Base-by-base conservation (phyloP, 2,113 vertebrate genomes). In the Passerina amoena region DNA sequence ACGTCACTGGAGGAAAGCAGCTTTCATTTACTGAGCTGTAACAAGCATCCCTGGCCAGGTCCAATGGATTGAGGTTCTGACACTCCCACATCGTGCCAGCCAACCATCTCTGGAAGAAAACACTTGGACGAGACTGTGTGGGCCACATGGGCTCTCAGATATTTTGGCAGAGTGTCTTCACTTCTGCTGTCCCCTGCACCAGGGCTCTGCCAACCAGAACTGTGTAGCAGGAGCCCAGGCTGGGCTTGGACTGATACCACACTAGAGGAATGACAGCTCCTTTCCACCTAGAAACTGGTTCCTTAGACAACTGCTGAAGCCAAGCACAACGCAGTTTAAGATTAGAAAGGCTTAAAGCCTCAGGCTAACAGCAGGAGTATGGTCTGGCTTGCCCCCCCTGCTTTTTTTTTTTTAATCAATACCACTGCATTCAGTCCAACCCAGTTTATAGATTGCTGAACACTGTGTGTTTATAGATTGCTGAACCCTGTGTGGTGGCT, bases 1-100 rank as follows among this genome's bases (percentile, higher is more conserved):
- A 53, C 1, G 11, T 78, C 86, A 95, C 40, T 53, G 47, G 51
- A 83, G 48, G 30, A 95, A 96, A 96, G 92, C 50, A 63, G 92
- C 82, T 92, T 94, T 83, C 33, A 16, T 78, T 38, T 53, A 37
- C 76, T 60, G 63, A 88, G 90, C 75, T 90, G 63, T 64, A 83
- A 54, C n/a, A 63, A 77, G 35, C 56, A 61, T 50, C 14, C 21
- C 35, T 0, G 9, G 64, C 44, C 60, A 68, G 48, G 17, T 38
- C 25, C 30, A 37, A 33, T 0, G 8, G 42, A 73, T 19, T 0
- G 3, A 82, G 66, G 53, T 12, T 35, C 30, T 5, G 3, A 86
- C 24, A 53, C 15, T 88, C 42, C 40, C 47, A 48, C 22, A 8
- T 2, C 14, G 47, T 20, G 35, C 42, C 54, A 75, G 48, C 40